These are phyloP conservation scores for Apamea sordens DNA, from an alignment of 2,888 invertebrate genomes.

Conservation along the genomic window DNA sequence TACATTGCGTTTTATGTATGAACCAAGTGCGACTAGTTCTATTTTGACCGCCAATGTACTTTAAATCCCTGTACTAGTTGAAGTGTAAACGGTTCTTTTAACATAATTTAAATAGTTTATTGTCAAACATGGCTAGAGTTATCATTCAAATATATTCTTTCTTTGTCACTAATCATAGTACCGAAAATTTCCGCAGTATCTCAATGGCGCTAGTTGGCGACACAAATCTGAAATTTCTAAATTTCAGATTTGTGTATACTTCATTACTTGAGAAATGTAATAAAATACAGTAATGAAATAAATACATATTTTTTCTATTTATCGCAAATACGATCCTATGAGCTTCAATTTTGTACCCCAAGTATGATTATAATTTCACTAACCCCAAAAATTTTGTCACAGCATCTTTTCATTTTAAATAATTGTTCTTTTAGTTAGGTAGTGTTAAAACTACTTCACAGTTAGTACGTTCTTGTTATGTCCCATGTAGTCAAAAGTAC, in stretches of 20 bases:
- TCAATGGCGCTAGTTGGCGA: constrained; percentile 53
- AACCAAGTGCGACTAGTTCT: neutral
- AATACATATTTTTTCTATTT: no score
- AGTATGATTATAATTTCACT: no score
- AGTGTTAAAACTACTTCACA: no score
- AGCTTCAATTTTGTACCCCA: neutral
- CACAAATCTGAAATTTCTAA: no score
- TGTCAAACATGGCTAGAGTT: constrained; percentile 65
- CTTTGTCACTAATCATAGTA: constrained; percentile 21
- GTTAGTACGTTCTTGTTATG: neutral
- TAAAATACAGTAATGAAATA: neutral
- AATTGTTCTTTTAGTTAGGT: no score
- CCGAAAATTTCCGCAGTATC: neutral
- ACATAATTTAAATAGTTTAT: constrained; percentile 64
- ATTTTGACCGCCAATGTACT: neutral
- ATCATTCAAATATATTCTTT: constrained; percentile 38
- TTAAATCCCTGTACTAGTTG: neutral
- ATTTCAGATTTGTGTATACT: neutral
- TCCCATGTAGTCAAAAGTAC: neutral
- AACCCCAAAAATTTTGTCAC: neutral
- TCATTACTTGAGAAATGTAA: neutral
- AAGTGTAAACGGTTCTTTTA: constrained; percentile 48
- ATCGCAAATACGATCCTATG: neutral
- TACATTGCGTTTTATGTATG: neutral
- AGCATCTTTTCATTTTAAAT: neutral